Evolutionary conservation across 2,888 invertebrate genomes (phyloP).

Genomic region (Cephus spinipes): DNA sequence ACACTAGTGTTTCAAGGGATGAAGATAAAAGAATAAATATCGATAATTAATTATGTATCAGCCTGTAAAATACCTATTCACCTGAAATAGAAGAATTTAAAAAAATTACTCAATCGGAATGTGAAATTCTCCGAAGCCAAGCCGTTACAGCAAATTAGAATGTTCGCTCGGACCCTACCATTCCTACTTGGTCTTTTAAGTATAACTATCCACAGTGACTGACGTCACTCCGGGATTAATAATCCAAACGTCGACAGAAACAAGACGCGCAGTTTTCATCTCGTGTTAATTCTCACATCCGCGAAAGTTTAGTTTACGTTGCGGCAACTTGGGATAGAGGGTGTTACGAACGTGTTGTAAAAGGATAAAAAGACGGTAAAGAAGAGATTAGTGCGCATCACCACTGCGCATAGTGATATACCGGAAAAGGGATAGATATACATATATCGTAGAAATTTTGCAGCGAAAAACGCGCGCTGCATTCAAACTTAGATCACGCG

Average conservation of each 20-base stretch:
- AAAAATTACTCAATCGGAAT: not conserved
- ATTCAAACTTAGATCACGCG: conserved; percentile 15
- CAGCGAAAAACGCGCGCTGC: conserved; percentile 9
- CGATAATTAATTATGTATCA: not conserved
- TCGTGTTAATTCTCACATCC: not conserved
- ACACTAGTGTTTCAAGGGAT: not conserved
- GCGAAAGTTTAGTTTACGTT: not conserved
- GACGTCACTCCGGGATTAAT: not conserved
- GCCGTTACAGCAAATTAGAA: not conserved
- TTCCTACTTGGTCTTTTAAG: not conserved
- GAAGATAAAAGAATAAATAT: not conserved
- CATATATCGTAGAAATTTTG: not conserved
- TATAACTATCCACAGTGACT: not conserved
- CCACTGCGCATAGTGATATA: not conserved
- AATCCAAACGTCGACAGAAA: not conserved
- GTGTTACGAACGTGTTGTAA: not conserved
- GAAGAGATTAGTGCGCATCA: not conserved
- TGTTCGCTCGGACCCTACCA: conserved; percentile 1
- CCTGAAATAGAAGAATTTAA: too few relatives aligned
- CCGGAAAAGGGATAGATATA: not conserved
- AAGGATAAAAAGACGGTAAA: not conserved
- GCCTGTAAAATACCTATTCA: too few relatives aligned
- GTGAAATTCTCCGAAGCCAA: not conserved
- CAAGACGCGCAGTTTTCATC: conserved; percentile 9
- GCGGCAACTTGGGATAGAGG: not conserved